phyloP scores from a whole-genome alignment of 2,888 invertebrate species.

The Hofmannophila pseudospretella region DNA sequence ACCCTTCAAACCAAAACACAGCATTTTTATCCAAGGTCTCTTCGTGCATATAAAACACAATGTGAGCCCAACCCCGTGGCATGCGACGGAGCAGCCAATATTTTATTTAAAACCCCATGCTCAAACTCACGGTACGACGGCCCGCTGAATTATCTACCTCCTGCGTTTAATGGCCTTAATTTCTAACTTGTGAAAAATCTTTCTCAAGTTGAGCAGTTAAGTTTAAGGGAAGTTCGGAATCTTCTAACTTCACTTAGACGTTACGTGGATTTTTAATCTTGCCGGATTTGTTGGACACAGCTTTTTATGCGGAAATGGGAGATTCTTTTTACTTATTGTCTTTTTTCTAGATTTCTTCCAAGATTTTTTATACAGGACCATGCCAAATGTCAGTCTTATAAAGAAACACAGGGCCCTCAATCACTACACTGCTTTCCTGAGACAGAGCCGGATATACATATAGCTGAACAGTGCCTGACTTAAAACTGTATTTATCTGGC shows the following conservation, averaged over 20 bases:
- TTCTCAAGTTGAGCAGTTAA: slow-evolving; percentile 42
- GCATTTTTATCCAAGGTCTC: too few relatives aligned
- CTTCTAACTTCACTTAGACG: slow-evolving; percentile 30
- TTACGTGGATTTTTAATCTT: slow-evolving; percentile 36
- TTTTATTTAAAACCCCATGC: slow-evolving; percentile 54
- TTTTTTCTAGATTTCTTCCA: not conserved
- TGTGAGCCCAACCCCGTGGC: too few relatives aligned
- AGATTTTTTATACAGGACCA: too few relatives aligned
- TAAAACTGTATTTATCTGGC: too few relatives aligned
- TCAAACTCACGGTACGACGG: slow-evolving; percentile 30
- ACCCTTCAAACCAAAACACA: too few relatives aligned
- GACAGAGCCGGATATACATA: too few relatives aligned
- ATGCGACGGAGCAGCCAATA: slow-evolving; percentile 27
- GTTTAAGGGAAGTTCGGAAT: slow-evolving; percentile 27
- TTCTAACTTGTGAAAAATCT: slow-evolving; percentile 60
- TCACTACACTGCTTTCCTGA: too few relatives aligned
- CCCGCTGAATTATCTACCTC: slow-evolving; percentile 46
- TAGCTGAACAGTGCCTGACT: too few relatives aligned
- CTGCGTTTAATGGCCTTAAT: slow-evolving; percentile 59
- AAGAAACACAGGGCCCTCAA: too few relatives aligned
- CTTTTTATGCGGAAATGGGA: slow-evolving; percentile 4
- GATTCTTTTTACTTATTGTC: not conserved
- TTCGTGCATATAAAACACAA: too few relatives aligned
- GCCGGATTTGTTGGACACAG: slow-evolving; percentile 4
- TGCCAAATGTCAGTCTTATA: too few relatives aligned